Conservation (phyloP, 2,888 invertebrate species). For the Chydorus sphaericus region DNA sequence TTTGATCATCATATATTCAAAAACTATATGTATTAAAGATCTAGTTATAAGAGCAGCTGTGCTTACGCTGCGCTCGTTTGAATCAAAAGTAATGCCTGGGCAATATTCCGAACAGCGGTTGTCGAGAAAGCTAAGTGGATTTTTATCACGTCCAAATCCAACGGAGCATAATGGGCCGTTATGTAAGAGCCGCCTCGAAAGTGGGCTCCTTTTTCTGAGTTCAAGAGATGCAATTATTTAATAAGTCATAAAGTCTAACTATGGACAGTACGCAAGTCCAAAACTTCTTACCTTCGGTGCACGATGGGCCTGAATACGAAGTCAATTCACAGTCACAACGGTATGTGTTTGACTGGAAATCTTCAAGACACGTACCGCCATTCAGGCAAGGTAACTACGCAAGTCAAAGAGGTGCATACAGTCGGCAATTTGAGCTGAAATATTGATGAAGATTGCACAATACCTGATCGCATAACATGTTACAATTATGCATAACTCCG, state of each 20-base stretch:
- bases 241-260: background rate
- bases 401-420: no score
- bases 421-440: no score
- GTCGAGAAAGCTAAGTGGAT: constrained; percentile 72
- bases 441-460: no score
- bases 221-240: constrained; percentile 12
- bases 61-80: constrained; percentile 68
- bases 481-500: constrained; percentile 56
- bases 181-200: constrained; percentile 75
- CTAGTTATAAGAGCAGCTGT: constrained; percentile 3
- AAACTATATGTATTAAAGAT: no score
- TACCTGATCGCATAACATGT: constrained; percentile 77
- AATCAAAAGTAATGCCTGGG: constrained; percentile 58
- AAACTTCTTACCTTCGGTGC: constrained; percentile 44
- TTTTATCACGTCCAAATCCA: constrained; percentile 38
- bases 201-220: constrained; percentile 73
- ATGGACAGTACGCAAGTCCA: background rate
- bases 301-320: constrained; percentile 76
- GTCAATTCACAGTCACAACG: constrained; percentile 79
- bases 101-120: constrained; percentile 35
- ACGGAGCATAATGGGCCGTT: constrained; percentile 18
- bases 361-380: constrained; percentile 72
- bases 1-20: no score
- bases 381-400: constrained; percentile 80
- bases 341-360: constrained; percentile 70